These are phyloP conservation scores for Drosophila orena DNA, from an alignment of 1,140 invertebrate genomes.

Conservation along the genomic window DNA sequence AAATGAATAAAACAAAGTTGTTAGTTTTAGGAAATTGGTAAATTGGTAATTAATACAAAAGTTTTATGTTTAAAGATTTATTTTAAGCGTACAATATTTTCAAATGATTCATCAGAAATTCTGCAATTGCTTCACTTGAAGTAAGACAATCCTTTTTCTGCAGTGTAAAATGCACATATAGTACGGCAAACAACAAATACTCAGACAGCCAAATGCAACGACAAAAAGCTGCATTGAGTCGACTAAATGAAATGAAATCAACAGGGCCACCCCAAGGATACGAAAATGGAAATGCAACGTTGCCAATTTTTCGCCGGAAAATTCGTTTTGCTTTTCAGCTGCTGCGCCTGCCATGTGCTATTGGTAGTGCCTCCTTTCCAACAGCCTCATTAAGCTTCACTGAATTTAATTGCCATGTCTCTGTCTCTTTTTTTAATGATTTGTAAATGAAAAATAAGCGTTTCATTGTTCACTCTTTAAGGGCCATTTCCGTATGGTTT, in stretches of 20 bases:
- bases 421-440: conserved; percentile 16
- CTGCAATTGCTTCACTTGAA: fast-evolving
- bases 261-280: conserved; percentile 70
- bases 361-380: conserved; percentile 7
- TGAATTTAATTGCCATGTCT: conserved; percentile 48
- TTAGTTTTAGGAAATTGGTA: no score
- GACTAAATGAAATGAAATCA: conserved; percentile 81
- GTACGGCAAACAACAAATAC: conserved; percentile 22
- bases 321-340: conserved; percentile 38
- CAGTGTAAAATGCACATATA: conserved; percentile 5
- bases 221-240: conserved; percentile 51
- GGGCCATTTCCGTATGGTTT: conserved; percentile 19
- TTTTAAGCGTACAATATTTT: neutral
- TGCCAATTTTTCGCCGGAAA: conserved; percentile 61
- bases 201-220: conserved; percentile 41
- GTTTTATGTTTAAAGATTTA: no score
- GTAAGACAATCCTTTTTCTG: neutral
- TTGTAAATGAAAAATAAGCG: conserved; percentile 45
- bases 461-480: conserved; percentile 19
- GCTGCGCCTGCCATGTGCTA: conserved; percentile 44
- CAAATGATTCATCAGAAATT: neutral
- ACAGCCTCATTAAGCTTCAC: conserved; percentile 42
- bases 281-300: conserved; percentile 68
- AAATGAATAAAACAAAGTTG: no score
- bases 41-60: no score